Conservation (phyloP, 2,888 invertebrate genomes). For the Cheilosia urbana region DNA sequence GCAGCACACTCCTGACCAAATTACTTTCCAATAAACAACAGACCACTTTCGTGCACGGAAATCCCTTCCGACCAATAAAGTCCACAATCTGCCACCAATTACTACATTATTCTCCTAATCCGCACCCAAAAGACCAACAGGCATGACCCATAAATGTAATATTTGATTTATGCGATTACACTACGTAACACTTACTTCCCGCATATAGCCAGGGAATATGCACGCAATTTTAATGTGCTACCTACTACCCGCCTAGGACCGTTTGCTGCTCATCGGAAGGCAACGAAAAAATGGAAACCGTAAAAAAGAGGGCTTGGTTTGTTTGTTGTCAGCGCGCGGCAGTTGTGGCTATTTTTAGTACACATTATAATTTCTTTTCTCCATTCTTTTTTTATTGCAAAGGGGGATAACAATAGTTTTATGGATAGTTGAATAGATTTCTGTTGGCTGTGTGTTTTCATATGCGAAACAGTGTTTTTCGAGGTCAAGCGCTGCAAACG, state of each 20-base stretch:
- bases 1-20: constrained; percentile 3
- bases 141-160: constrained; percentile 18
- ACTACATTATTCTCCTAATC: neutral
- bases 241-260: constrained; percentile 30
- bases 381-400: constrained; percentile 28
- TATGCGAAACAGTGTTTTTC: constrained; percentile 57
- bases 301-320: constrained; percentile 60
- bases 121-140: neutral
- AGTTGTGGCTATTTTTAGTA: constrained; percentile 67
- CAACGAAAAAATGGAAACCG: constrained; percentile 22
- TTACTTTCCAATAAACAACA: constrained; percentile 1
- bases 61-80: constrained; percentile 29
- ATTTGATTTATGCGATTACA: constrained; percentile 13
- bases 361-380: constrained; percentile 36
- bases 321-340: constrained; percentile 53
- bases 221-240: constrained; percentile 63
- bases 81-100: constrained; percentile 24
- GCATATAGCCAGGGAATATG: neutral
- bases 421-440: constrained; percentile 71
- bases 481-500: constrained; percentile 63
- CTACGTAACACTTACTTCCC: constrained; percentile 10
- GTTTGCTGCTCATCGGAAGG: constrained; percentile 16
- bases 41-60: neutral
- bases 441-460: constrained; percentile 34
- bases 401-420: constrained; percentile 66